phyloP scores from a whole-genome alignment of 2,888 invertebrate species.

The Xestobium rufovillosum region DNA sequence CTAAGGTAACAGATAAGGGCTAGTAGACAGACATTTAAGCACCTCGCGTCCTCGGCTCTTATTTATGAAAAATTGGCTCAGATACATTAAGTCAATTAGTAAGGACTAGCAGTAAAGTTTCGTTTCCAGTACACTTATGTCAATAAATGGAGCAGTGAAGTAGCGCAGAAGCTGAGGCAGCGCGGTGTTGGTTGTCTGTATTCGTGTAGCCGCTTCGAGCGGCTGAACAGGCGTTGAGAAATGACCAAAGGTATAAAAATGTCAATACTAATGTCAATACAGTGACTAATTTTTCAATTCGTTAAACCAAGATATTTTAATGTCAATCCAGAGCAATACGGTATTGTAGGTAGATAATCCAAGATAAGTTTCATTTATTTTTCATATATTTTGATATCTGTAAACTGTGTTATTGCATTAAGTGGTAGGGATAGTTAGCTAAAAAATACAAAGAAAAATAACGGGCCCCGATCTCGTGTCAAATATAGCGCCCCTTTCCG shows the following conservation, averaged over 20 bases:
- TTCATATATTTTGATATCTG: constrained; percentile 44
- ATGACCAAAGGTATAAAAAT: constrained; percentile 43
- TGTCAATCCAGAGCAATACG: constrained; percentile 48
- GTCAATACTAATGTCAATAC: constrained; percentile 46
- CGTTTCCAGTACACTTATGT: no score
- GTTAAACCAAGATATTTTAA: constrained; percentile 36
- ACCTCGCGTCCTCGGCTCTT: no score
- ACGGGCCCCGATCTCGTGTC: constrained; percentile 11
- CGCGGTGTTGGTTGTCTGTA: no score
- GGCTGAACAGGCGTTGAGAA: constrained; percentile 30
- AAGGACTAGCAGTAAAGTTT: no score
- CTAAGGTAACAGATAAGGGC: no score
- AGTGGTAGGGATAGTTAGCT: constrained; percentile 35
- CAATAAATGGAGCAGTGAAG: no score
- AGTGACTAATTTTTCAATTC: constrained; percentile 33
- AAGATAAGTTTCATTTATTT: constrained; percentile 31
- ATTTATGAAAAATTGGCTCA: no score
- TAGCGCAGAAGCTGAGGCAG: no score
- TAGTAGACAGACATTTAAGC: no score
- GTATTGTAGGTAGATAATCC: constrained; percentile 40
- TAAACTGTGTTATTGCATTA: constrained; percentile 43
- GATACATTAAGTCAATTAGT: no score
- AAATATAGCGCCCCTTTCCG: constrained; percentile 14
- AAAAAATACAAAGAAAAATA: constrained; percentile 20
- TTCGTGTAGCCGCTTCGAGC: no score